A percentile compares a stretch with the other conserved stretches of the same genome.
Evolutionary conservation across 2,797 vertebrate genomes (phyloP).

Genomic region (Dryobates pubescens): DNA sequence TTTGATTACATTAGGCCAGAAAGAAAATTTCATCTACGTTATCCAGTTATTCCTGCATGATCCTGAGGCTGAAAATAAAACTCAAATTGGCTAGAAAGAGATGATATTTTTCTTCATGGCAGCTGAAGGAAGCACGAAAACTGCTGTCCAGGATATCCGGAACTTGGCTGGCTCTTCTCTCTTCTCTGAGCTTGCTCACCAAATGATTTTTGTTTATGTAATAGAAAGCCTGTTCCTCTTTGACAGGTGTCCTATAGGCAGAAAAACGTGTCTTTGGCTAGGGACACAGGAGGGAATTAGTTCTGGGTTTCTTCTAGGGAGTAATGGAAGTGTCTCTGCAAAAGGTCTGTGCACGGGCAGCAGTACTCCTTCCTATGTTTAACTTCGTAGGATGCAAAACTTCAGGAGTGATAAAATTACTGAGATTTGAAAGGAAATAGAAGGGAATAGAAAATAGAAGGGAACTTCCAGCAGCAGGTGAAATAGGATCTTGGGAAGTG

Average conservation of each 20-base stretch:
- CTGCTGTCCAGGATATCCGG: conserved; percentile 78
- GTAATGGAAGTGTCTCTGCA: conserved; percentile 31
- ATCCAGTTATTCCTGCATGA: conserved; percentile 4
- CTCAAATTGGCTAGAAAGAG: conserved; percentile 66
- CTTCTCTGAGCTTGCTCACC: conserved; percentile 63
- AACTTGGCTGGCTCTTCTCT: conserved; percentile 70
- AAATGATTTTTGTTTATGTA: conserved; percentile 75
- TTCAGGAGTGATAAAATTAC: not conserved
- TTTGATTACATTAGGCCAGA: conserved; percentile 30
- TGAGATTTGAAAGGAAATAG: not conserved
- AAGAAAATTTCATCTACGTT: conserved; percentile 34
- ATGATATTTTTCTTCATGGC: conserved; percentile 77
- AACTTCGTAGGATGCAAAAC: not conserved
- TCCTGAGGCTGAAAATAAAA: conserved; percentile 65
- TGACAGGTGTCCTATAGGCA: conserved; percentile 74
- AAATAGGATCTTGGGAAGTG: not conserved
- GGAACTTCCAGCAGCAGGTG: too few relatives aligned
- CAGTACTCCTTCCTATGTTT: not conserved
- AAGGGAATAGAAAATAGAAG: not conserved
- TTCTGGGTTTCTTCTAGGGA: conserved; percentile 62
- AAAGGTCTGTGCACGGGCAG: not conserved
- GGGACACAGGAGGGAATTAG: conserved; percentile 12
- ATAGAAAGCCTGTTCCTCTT: conserved; percentile 67
- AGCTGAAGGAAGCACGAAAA: conserved; percentile 76
- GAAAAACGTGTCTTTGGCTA: conserved; percentile 1